Evolutionary conservation across 2,113 vertebrate genomes (phyloP).

Genomic region (Catagonus wagneri): DNA sequence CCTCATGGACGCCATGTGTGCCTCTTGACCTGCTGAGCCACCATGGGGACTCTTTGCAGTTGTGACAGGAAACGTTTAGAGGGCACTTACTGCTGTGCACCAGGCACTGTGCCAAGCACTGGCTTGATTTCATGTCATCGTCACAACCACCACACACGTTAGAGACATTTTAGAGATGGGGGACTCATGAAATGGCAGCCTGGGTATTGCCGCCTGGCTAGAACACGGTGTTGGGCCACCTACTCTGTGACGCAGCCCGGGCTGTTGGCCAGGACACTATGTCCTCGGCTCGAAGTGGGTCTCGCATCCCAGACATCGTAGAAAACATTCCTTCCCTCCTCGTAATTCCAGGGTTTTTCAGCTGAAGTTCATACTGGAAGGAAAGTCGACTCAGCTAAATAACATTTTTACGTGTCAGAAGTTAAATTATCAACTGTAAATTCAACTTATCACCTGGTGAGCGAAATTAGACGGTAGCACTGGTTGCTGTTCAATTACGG

Average conservation of each 20-base stretch:
- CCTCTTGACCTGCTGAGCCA: no score
- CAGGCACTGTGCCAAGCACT: not conserved
- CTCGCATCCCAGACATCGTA: accelerated
- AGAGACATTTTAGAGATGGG: not conserved
- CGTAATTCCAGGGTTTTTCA: not conserved
- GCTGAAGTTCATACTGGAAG: not conserved
- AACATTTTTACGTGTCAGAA: slow-evolving; percentile 45
- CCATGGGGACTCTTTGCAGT: no score
- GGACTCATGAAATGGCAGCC: not conserved
- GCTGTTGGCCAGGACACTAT: accelerated
- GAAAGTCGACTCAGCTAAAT: not conserved
- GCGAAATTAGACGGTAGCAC: slow-evolving; percentile 64
- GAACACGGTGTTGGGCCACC: not conserved
- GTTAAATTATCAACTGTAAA: slow-evolving; percentile 68
- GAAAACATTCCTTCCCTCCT: not conserved
- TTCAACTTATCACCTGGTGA: slow-evolving; percentile 61
- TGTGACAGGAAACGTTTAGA: not conserved
- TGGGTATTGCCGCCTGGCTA: not conserved
- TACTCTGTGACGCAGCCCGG: not conserved
- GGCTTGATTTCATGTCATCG: not conserved
- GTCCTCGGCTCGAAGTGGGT: accelerated
- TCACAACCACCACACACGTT: not conserved
- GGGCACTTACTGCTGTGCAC: not conserved
- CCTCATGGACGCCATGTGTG: no score
- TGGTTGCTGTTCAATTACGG: not conserved